Evolutionary conservation across 2,113 vertebrate genomes (phyloP).

Genomic region (Artemisiospiza belli): DNA sequence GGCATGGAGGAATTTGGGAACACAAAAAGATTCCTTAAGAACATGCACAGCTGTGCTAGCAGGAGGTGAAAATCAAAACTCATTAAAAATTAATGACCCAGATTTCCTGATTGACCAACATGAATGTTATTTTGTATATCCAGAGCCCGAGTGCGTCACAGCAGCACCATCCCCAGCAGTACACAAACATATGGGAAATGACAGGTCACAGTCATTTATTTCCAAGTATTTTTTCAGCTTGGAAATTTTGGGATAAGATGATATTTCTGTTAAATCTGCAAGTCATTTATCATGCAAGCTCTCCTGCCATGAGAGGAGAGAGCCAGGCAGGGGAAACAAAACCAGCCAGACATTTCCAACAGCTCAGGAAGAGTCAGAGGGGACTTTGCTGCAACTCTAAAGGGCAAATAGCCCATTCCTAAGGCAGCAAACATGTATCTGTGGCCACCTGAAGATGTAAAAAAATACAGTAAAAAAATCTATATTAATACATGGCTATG

Average conservation of each 20-base stretch:
- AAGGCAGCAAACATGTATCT: not conserved
- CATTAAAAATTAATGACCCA: not conserved
- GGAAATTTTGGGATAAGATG: not conserved
- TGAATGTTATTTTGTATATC: not conserved
- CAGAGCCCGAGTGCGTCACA: not conserved
- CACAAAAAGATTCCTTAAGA: not conserved
- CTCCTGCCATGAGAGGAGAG: not conserved
- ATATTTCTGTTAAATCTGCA: not conserved
- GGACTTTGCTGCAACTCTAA: not conserved
- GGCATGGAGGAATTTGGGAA: not conserved
- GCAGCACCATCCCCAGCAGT: not conserved
- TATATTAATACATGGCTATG: fast-evolving
- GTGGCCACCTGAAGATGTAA: not conserved
- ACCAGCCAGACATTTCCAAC: not conserved
- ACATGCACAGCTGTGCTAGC: not conserved
- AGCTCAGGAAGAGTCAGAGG: not conserved
- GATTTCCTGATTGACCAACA: not conserved
- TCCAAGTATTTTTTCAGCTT: not conserved
- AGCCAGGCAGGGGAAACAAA: not conserved
- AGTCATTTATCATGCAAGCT: not conserved
- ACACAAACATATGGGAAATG: not conserved
- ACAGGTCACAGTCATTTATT: not conserved
- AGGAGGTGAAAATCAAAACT: not conserved
- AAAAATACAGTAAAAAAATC: not conserved
- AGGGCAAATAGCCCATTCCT: not conserved